Conservation (phyloP, 2,797 vertebrate species). For the Falco cherrug region DNA sequence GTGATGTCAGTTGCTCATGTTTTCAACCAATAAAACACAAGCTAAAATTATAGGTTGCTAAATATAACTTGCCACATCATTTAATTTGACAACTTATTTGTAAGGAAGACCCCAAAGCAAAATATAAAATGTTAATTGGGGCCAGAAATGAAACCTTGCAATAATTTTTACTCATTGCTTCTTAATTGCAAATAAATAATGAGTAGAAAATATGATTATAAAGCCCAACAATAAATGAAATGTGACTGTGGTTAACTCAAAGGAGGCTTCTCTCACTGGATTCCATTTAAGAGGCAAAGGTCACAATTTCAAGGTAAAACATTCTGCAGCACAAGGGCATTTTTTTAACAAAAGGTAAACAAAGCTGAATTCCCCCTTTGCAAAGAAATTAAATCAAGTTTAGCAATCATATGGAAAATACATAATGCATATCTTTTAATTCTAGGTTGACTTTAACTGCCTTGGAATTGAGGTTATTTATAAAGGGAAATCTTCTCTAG, state of each 20-base stretch:
- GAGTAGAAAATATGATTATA: slow-evolving; percentile 8
- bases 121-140: slow-evolving; percentile 58
- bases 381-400: background rate
- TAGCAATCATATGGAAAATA: background rate
- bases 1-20: slow-evolving; percentile 3
- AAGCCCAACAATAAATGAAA: background rate
- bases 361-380: background rate
- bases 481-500: background rate
- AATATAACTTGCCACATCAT: slow-evolving; percentile 49
- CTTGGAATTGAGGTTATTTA: background rate
- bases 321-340: background rate
- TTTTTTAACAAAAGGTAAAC: background rate
- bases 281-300: background rate
- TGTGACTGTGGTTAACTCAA: background rate
- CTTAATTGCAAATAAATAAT: slow-evolving; percentile 31
- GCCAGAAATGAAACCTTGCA: slow-evolving; percentile 51
- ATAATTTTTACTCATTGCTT: slow-evolving; percentile 17
- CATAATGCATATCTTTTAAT: background rate
- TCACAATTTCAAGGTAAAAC: background rate
- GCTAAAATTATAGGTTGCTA: slow-evolving; percentile 56
- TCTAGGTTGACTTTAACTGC: background rate
- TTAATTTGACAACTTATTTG: slow-evolving; percentile 51
- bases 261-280: background rate
- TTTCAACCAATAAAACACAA: slow-evolving; percentile 43
- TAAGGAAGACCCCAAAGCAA: slow-evolving; percentile 59